Base-by-base conservation (phyloP, 2,113 vertebrate species). In the Psittacula cyanocephala region DNA sequence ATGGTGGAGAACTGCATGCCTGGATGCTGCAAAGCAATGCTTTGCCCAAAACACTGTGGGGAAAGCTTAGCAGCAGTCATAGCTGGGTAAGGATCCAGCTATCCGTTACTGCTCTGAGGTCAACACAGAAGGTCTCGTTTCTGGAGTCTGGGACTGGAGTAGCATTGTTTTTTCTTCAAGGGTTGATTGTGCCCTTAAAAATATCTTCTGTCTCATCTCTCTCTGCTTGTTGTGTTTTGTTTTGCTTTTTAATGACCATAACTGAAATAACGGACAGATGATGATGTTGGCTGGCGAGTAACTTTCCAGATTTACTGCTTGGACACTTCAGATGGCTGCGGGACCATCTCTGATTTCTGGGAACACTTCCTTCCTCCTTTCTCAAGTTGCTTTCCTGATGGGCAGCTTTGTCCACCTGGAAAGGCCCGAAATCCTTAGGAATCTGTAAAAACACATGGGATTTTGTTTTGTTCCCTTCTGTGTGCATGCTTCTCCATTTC, bases 201-300 rank as follows among this genome's bases (percentile, higher is more conserved):
- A 13, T 87, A 79, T 87, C 77, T 93, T 62, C 52, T 25, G 28
- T 92, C 89, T 91, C 84, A 35, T 84, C 65, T 75, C 64, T 41
- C 80, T 74, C 50, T 65, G 52, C 44, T 94, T 78, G 29, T 91
- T 93, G 67, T 74, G 16, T 53, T 79, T 16, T 90, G 3, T 88
- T 94, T 80, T 83, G 47, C 22, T 93, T 49, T 90, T 86, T 88
- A 88, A 91, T 65, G 92, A 46, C 86, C 37, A 13, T 93, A 96
- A 81, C 88, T 87, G 70, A 87, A 94, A 76, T 91, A 81, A 49
- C 1, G 57, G 74, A 33, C 35, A 87, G 83, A 92, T 53, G 52
- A 76, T 65, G 35, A 59, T 86, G 49, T 49, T 92, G 93, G 62
- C 69, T 84, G 77, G 44, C 3, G 4, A 78, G 27, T 81, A 49